phyloP scores from a whole-genome alignment of 2,113 vertebrate genomes.

The Pandion haliaetus region DNA sequence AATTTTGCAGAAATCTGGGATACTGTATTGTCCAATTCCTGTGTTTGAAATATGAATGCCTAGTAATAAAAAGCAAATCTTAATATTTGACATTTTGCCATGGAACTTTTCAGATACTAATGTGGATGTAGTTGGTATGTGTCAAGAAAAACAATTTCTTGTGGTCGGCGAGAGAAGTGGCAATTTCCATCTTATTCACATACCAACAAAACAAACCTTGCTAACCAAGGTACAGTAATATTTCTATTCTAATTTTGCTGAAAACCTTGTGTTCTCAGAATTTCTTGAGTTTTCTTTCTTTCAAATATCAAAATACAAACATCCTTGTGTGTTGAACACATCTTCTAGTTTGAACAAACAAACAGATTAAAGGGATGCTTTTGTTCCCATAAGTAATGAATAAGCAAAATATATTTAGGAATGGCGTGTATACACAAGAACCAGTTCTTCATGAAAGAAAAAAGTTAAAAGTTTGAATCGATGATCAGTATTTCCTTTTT shows the following conservation, averaged over 20 bases:
- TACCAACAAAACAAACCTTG: slow-evolving; percentile 86
- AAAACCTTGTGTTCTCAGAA: not conserved
- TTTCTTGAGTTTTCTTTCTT: not conserved
- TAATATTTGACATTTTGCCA: not conserved
- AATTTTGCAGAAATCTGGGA: not conserved
- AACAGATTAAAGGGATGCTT: not conserved
- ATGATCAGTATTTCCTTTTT: not conserved
- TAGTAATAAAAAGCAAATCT: not conserved
- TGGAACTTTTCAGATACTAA: slow-evolving; percentile 79
- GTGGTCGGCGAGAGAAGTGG: slow-evolving; percentile 93
- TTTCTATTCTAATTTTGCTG: not conserved
- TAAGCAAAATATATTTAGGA: not conserved
- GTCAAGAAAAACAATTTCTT: slow-evolving; percentile 87
- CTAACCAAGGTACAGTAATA: slow-evolving; percentile 81
- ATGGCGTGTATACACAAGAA: not conserved
- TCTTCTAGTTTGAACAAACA: not conserved
- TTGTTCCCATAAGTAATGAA: not conserved
- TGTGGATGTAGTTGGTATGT: slow-evolving; percentile 87
- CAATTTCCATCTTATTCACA: slow-evolving; percentile 88
- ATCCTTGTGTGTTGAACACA: not conserved
- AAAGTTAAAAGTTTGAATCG: not conserved
- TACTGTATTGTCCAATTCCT: not conserved
- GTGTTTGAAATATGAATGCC: not conserved
- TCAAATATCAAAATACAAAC: not conserved
- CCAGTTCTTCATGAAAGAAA: not conserved